Evolutionary conservation across 2,797 vertebrate genomes (phyloP), one percentile per base, ranked within the genome.

Genomic region (Buceros bicornis): DNA sequence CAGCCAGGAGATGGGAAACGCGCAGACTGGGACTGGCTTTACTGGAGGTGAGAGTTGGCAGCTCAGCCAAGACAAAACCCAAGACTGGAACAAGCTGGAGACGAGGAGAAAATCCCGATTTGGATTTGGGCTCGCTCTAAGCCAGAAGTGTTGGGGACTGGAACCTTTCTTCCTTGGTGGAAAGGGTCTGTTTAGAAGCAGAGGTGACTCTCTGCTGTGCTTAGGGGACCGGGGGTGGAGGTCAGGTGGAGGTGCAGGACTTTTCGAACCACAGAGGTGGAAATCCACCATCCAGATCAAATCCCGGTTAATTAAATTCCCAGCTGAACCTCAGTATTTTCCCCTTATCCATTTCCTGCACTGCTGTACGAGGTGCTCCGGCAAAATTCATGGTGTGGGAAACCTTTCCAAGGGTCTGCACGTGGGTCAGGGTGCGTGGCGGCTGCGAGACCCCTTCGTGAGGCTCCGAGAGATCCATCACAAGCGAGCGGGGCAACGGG

Each of bases 351-450:
- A 16, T 56, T 66, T 96, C 74, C 71, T 37, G 61, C 31, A 48
- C 82, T 40, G 50, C 24, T 3, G 13, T 31, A 16, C 29, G 11
- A 5, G 0, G 1, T 1, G 57, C 13, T 16, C 33, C 3, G 2
- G 24, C 35, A 28, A 57, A 53, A 47, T 33, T 43, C 22, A 26
- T 16, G 15, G 20, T 1, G 11, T 15, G 60, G 56, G 76, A 66
- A 69, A 16, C 13, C 3, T 71, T 53, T 24, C 83, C 80, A 12
- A 29, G 47, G 43, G 28, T 11, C 60, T 26, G 26, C 26, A 16
- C 5, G 18, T 6, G 82, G 65, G 47, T n/a, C 48, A 29, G 31
- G 1, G 8, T 3, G 22, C 0, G 5, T 10, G 61, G 31, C 6
- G 26, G 15, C 9, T 24, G n/a, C 31, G 69, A 91, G 74, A 89